phyloP scores from a whole-genome alignment of 2,113 vertebrate genomes.

The Centropristis striata region DNA sequence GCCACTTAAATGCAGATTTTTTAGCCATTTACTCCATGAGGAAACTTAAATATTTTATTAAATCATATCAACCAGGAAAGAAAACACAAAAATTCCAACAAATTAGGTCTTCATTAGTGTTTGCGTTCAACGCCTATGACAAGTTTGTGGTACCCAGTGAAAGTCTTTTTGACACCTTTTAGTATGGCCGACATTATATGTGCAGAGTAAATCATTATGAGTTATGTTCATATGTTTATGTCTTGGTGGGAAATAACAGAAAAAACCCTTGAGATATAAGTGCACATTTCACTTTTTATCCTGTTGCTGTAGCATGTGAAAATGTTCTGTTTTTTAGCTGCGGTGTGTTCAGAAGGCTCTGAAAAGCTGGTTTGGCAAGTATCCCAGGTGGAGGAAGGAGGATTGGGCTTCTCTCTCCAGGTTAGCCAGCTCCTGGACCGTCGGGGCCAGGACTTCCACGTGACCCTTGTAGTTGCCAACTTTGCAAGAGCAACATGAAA shows the following conservation, averaged over 20 bases:
- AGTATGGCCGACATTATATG: not conserved
- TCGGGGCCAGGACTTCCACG: conserved; percentile 95
- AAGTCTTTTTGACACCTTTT: not conserved
- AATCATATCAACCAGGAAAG: conserved; percentile 14
- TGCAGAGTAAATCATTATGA: not conserved
- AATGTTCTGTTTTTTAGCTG: not conserved
- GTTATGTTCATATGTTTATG: not conserved
- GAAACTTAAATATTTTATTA: conserved; percentile 24
- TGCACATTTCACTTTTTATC: not conserved
- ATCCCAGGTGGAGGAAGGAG: conserved; percentile 96
- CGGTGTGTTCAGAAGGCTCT: conserved; percentile 89
- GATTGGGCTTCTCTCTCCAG: conserved; percentile 98
- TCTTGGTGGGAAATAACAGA: not conserved
- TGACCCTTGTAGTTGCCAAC: conserved; percentile 96
- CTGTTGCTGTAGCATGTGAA: not conserved
- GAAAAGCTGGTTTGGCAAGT: conserved; percentile 97
- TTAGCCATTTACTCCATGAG: not conserved
- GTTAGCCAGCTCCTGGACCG: conserved; percentile 93
- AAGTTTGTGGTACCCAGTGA: not conserved
- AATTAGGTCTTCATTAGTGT: conserved; percentile 16
- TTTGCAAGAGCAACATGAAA: conserved; percentile 60
- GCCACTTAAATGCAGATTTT: conserved; percentile 2
- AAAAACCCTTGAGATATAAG: not conserved
- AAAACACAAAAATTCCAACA: conserved; percentile 18
- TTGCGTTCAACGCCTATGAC: not conserved